A percentile compares a stretch with the other conserved stretches of the same genome.
Conservation (phyloP, 2,797 vertebrate genomes). For the Sylvia borin region DNA sequence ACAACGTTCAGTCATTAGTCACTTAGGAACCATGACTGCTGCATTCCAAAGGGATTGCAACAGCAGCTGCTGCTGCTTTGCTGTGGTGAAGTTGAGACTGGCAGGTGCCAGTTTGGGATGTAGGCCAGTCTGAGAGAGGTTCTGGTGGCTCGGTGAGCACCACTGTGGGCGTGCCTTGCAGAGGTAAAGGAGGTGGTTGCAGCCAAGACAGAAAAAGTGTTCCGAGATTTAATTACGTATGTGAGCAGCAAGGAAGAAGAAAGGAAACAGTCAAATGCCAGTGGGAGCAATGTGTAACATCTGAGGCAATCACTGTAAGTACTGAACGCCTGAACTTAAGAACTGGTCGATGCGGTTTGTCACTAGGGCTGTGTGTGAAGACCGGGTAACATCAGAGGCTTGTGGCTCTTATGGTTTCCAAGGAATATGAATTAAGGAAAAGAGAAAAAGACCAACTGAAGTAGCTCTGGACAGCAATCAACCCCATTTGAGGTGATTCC, state of each 20-base stretch:
- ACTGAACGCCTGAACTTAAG: not conserved
- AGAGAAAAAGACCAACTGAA: constrained; percentile 34
- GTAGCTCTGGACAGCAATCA: constrained; percentile 42
- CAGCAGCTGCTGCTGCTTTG: constrained; percentile 24
- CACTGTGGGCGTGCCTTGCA: not conserved
- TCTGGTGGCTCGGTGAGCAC: not conserved
- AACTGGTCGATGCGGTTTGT: constrained; percentile 68
- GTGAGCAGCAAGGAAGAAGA: constrained; percentile 47
- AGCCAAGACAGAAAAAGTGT: constrained; percentile 46
- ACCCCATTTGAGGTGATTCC: constrained; percentile 22
- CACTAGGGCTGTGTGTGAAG: constrained; percentile 34
- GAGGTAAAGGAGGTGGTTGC: not conserved
- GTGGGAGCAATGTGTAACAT: constrained; percentile 6
- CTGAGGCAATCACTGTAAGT: constrained; percentile 60
- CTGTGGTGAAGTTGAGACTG: not conserved
- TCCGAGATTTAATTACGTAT: not conserved
- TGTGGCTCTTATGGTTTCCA: constrained; percentile 66
- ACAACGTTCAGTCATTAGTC: constrained; percentile 29
- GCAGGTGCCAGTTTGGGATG: constrained; percentile 15
- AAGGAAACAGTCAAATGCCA: constrained; percentile 40
- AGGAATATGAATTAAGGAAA: constrained; percentile 62
- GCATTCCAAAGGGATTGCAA: constrained; percentile 50
- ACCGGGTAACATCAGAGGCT: constrained; percentile 51
- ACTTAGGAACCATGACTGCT: constrained; percentile 32
- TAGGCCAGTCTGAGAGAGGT: not conserved